These are phyloP conservation scores for Vanessa cardui DNA, from an alignment of 2,888 invertebrate species.

Conservation along the genomic window DNA sequence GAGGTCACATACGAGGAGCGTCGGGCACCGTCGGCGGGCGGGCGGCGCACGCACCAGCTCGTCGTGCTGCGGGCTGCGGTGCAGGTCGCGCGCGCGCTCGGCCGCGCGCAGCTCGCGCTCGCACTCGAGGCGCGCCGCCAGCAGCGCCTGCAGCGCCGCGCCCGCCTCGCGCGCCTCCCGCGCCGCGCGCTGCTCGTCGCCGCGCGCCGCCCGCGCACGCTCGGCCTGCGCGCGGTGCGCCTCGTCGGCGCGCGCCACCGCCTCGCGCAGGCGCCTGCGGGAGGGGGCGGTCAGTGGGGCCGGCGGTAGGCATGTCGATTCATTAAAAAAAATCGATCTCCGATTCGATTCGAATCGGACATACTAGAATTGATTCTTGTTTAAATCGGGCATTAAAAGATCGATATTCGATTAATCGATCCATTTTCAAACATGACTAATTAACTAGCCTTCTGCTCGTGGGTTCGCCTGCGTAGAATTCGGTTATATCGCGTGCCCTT, in stretches of 20 bases:
- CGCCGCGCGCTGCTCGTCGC: constrained; percentile 85
- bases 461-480: too few relatives aligned
- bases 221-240: constrained; percentile 56
- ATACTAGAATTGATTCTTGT: too few relatives aligned
- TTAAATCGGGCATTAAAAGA: too few relatives aligned
- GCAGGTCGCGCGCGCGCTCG: constrained; percentile 51
- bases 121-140: constrained; percentile 49
- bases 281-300: neutral
- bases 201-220: constrained; percentile 75
- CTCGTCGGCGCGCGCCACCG: constrained; percentile 47
- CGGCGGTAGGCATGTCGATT: too few relatives aligned
- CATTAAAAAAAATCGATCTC: too few relatives aligned
- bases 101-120: constrained; percentile 48
- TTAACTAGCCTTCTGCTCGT: too few relatives aligned
- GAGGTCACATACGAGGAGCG: too few relatives aligned
- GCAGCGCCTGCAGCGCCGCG: constrained; percentile 54
- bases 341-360: too few relatives aligned
- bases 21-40: too few relatives aligned
- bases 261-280: neutral
- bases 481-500: too few relatives aligned
- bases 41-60: constrained; percentile 53
- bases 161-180: constrained; percentile 52
- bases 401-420: too few relatives aligned
- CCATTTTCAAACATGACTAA: too few relatives aligned
- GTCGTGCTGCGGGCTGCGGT: constrained; percentile 58